A percentile compares a stretch with the other conserved stretches of the same genome.
These are phyloP conservation scores for Dendrolimus pini DNA, from an alignment of 2,888 invertebrate genomes.

Conservation along the genomic window DNA sequence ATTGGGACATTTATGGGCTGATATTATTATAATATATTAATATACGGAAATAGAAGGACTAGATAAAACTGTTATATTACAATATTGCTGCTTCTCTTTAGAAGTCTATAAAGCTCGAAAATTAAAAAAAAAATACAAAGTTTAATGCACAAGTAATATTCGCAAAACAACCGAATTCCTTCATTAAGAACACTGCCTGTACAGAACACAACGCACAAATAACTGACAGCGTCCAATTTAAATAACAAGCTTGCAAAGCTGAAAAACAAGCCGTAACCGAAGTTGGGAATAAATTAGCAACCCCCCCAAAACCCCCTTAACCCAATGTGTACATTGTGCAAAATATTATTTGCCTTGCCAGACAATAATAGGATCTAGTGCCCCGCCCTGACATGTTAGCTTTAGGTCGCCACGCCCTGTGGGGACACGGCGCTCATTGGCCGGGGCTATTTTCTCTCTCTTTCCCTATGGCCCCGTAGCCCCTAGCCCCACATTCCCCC, in stretches of 20 bases:
- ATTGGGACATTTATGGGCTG: too few species aligned
- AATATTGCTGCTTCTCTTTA: too few species aligned
- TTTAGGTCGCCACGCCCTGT: slow-evolving; percentile 61
- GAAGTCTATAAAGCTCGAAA: background rate
- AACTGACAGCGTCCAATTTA: slow-evolving; percentile 72
- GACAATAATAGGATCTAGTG: slow-evolving; percentile 75
- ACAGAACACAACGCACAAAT: slow-evolving; percentile 65
- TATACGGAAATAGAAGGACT: too few species aligned
- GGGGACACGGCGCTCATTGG: slow-evolving; percentile 43
- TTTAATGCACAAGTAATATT: slow-evolving; percentile 25
- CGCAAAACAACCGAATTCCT: slow-evolving; percentile 49
- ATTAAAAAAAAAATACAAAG: slow-evolving; percentile 7
- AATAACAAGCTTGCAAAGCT: slow-evolving; percentile 76
- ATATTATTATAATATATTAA: too few species aligned
- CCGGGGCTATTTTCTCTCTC: slow-evolving; percentile 29
- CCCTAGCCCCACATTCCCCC: slow-evolving; percentile 17
- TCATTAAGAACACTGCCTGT: slow-evolving; percentile 64
- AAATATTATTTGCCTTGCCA: slow-evolving; percentile 85
- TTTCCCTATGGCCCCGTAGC: slow-evolving; percentile 13
- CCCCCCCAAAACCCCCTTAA: slow-evolving; percentile 52
- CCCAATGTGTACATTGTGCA: slow-evolving; percentile 83
- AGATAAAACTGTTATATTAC: too few species aligned
- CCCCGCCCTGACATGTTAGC: slow-evolving; percentile 77
- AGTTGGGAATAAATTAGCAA: slow-evolving; percentile 76
- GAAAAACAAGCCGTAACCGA: slow-evolving; percentile 76